Conservation (phyloP, 2,113 vertebrate species). For the Okapia johnstoni region DNA sequence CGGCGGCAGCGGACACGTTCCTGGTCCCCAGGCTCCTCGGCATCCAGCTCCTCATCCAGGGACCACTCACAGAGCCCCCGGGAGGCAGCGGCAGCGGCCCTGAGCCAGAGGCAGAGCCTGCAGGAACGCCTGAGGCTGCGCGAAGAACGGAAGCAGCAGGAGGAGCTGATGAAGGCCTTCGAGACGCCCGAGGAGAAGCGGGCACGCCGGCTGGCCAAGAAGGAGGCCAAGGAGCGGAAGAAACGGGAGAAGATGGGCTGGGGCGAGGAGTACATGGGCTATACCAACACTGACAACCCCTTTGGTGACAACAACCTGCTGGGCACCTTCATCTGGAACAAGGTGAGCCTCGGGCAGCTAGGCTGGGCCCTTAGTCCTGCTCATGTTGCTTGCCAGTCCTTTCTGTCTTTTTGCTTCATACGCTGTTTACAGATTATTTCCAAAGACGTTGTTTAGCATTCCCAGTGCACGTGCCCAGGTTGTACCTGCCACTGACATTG, state of each 20-base stretch:
- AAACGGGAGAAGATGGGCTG: conserved; percentile 99
- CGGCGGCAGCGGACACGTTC: conserved; percentile 64
- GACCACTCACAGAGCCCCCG: conserved; percentile 25
- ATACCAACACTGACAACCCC: conserved; percentile 98
- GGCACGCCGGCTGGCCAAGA: conserved; percentile 92
- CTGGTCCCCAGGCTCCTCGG: conserved; percentile 83
- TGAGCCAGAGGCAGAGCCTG: conserved; percentile 74
- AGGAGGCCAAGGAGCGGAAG: conserved; percentile 96
- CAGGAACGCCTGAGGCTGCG: conserved; percentile 79
- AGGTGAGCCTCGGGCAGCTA: conserved; percentile 79
- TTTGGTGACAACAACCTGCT: conserved; percentile 98
- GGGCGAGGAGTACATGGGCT: conserved; percentile 99
- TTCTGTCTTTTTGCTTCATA: not conserved
- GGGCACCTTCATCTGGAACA: conserved; percentile 98
- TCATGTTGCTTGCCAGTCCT: not conserved
- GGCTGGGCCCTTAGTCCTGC: not conserved
- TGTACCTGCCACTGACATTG: not conserved
- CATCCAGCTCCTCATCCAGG: conserved; percentile 77
- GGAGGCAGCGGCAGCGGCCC: conserved; percentile 53
- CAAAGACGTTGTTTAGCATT: not conserved
- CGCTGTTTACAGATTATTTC: not conserved
- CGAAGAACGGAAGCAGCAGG: conserved; percentile 84
- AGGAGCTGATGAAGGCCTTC: conserved; percentile 92
- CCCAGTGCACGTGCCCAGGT: not conserved
- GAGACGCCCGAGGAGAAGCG: conserved; percentile 97